Percentiles rank a stretch among this genome's conserved stretches.
Conservation (phyloP, 1,140 invertebrate genomes). For the Ridgeia piscesae region DNA sequence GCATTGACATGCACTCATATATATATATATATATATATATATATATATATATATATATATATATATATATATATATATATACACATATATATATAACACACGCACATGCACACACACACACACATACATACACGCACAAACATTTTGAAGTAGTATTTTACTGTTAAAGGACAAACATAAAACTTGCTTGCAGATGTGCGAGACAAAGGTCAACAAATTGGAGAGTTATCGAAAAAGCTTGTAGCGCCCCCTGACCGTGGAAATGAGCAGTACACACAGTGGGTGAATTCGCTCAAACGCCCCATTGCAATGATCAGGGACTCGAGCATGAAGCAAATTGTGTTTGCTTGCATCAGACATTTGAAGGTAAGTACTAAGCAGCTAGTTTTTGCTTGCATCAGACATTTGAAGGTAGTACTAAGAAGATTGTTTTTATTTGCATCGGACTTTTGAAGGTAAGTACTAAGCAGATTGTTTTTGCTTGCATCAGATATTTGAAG, state of each 20-base stretch:
- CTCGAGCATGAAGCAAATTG: constrained; percentile 24
- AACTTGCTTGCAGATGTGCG: background rate
- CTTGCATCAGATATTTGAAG: too few species aligned
- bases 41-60: too few species aligned
- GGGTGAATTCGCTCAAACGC: constrained; percentile 31
- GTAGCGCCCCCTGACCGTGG: constrained; percentile 5
- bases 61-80: too few species aligned
- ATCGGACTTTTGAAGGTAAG: too few species aligned
- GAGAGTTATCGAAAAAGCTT: background rate
- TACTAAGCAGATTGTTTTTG: too few species aligned
- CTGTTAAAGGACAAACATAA: background rate
- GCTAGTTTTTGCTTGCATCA: too few species aligned
- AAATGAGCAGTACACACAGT: constrained; percentile 34
- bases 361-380: constrained; percentile 31
- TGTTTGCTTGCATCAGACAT: constrained; percentile 26
- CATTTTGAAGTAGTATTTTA: background rate
- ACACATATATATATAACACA: too few species aligned
- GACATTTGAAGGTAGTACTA: too few species aligned
- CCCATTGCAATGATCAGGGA: constrained; percentile 29
- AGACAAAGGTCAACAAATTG: background rate
- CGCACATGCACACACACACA: background rate
- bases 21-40: too few species aligned
- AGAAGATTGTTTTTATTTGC: too few species aligned
- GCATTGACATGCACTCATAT: too few species aligned
- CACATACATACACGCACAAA: background rate